Evolutionary conservation across 2,888 invertebrate genomes (phyloP).

Genomic region (Deroplatys truncata): DNA sequence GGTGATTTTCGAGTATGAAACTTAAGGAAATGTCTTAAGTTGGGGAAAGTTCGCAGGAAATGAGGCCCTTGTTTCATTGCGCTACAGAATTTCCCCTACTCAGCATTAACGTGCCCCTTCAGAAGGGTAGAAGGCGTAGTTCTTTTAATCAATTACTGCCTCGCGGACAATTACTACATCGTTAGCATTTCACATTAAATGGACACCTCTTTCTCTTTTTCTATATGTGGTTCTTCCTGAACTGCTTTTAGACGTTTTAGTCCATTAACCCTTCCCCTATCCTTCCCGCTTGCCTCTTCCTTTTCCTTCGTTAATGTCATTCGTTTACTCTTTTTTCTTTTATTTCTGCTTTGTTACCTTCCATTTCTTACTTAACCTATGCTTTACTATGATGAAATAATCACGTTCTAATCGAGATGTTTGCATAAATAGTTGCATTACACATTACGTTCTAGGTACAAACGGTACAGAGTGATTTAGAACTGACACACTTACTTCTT

Average conservation of each 20-base stretch:
- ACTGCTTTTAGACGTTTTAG: background rate
- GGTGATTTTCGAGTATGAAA: background rate
- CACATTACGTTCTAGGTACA: no score
- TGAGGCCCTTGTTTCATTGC: background rate
- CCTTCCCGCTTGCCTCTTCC: background rate
- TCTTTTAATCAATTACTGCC: background rate
- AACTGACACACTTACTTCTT: no score
- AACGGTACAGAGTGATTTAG: no score
- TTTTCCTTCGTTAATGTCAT: background rate
- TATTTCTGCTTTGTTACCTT: background rate
- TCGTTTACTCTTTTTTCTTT: background rate
- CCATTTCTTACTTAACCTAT: background rate
- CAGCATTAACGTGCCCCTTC: background rate
- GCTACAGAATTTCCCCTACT: background rate
- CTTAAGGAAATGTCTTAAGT: background rate
- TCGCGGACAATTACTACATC: background rate
- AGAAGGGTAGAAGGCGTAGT: background rate
- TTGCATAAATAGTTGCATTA: no score
- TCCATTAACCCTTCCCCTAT: background rate
- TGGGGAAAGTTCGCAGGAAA: background rate
- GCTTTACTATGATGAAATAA: background rate
- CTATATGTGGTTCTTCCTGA: background rate
- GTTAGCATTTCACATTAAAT: background rate
- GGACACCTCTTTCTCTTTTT: background rate
- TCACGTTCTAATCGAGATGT: no score